phyloP scores from a whole-genome alignment of 2,113 vertebrate genomes.

The Oncorhynchus mykiss region DNA sequence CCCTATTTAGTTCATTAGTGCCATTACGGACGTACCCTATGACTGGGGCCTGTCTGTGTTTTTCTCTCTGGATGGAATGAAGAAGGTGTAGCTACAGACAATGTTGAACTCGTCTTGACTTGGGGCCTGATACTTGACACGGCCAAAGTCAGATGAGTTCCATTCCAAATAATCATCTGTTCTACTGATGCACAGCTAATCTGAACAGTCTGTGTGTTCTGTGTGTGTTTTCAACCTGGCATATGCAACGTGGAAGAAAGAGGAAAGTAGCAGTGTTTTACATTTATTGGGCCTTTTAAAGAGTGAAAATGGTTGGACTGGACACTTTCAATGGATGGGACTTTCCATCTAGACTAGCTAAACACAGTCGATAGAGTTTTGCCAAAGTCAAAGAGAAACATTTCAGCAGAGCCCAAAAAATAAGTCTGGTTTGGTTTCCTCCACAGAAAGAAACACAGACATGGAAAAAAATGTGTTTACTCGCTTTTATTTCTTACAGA shows the following conservation, averaged over 20 bases:
- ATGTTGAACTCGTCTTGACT: background rate
- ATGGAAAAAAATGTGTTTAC: background rate
- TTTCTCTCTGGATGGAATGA: background rate
- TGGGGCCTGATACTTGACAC: too few species aligned
- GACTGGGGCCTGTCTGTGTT: background rate
- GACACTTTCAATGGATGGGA: constrained; percentile 29
- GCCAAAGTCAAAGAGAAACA: constrained; percentile 8
- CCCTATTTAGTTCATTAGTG: too few species aligned
- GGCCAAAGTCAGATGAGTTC: background rate
- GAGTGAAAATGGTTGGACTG: constrained; percentile 19
- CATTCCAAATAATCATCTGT: background rate
- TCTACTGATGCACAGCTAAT: background rate
- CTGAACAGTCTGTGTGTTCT: background rate
- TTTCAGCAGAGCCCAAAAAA: constrained; percentile 18
- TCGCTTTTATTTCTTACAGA: constrained; percentile 5
- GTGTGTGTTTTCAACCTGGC: constrained; percentile 1
- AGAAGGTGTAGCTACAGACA: background rate
- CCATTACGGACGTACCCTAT: too few species aligned
- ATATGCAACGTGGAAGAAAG: background rate
- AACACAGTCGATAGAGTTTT: constrained; percentile 33
- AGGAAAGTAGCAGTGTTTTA: constrained; percentile 13
- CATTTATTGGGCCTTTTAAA: constrained; percentile 9
- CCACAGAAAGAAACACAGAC: constrained; percentile 16
- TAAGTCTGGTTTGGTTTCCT: constrained; percentile 15
- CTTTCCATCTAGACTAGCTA: constrained; percentile 47